Conservation (phyloP, 2,113 vertebrate species). For the Brachionichthys hirsutus region DNA sequence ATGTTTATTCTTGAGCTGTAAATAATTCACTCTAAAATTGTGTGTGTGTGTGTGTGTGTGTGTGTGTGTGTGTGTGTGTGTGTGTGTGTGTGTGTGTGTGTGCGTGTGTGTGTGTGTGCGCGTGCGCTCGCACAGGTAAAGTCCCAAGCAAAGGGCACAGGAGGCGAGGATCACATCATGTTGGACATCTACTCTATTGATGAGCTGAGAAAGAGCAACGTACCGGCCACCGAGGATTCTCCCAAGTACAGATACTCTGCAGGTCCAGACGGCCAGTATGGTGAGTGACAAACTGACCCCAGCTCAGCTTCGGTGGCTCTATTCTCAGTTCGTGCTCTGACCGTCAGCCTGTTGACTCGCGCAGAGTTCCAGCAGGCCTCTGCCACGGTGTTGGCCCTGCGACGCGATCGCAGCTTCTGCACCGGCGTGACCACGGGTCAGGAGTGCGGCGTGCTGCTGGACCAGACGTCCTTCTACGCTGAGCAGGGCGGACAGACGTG, state of each 20-base stretch:
- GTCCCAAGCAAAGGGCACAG: constrained; percentile 92
- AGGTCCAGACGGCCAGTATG: constrained; percentile 78
- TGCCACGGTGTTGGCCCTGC: constrained; percentile 87
- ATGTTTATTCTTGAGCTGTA: no score
- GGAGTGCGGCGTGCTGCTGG: constrained; percentile 92
- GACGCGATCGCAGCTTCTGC: constrained; percentile 89
- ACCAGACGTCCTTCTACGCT: constrained; percentile 92
- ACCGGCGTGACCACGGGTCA: constrained; percentile 88
- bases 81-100: no score
- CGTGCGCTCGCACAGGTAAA: no score
- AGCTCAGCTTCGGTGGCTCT: not conserved
- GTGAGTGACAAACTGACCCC: constrained; percentile 31
- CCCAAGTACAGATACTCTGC: constrained; percentile 87
- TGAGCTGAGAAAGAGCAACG: constrained; percentile 84
- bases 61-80: no score
- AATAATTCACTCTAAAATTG: no score
- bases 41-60: constrained; percentile 10
- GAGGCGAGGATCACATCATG: constrained; percentile 92
- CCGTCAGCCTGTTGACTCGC: not conserved
- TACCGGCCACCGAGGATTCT: constrained; percentile 85
- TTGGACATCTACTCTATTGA: constrained; percentile 98
- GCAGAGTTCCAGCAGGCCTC: constrained; percentile 81
- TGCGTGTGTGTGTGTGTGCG: constrained; percentile 30
- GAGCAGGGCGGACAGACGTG: constrained; percentile 97
- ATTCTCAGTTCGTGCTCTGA: not conserved